Conservation (phyloP, 2,113 vertebrate genomes). For the Piaya cayana region DNA sequence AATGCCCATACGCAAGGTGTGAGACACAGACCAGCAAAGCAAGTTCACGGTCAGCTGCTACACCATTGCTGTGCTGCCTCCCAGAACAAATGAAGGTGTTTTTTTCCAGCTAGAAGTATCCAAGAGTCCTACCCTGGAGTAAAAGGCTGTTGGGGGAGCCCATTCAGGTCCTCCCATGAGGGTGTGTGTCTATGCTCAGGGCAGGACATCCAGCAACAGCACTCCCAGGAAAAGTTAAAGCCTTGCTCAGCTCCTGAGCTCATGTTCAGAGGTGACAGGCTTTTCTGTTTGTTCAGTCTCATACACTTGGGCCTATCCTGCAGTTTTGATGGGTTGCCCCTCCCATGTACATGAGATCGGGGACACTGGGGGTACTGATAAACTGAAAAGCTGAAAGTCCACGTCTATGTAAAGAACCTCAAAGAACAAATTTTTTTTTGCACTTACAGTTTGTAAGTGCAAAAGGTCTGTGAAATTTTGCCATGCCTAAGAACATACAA, state of each 20-base stretch:
- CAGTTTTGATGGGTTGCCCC: not conserved
- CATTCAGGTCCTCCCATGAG: not conserved
- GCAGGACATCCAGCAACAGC: not conserved
- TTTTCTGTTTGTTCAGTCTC: not conserved
- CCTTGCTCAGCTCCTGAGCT: not conserved
- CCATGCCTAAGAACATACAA: not conserved
- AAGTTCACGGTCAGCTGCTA: not conserved
- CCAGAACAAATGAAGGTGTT: not conserved
- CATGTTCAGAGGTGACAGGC: not conserved
- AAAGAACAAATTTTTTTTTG: not conserved
- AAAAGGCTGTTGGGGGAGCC: not conserved
- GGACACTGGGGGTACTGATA: not conserved
- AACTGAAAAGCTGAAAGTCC: not conserved
- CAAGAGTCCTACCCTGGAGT: not conserved
- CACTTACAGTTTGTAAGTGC: not conserved
- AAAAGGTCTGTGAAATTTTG: not conserved
- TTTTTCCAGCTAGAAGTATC: not conserved
- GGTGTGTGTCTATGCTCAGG: not conserved
- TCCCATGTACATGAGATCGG: not conserved
- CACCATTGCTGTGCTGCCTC: accelerated
- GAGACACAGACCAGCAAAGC: not conserved
- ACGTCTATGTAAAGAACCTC: not conserved
- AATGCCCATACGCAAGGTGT: not conserved
- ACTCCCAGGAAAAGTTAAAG: not conserved
- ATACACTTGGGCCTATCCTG: not conserved